A percentile compares a stretch with the other conserved stretches of the same genome.
Conservation (phyloP, 1,140 invertebrate species). For the Trichonephila clavipes region DNA sequence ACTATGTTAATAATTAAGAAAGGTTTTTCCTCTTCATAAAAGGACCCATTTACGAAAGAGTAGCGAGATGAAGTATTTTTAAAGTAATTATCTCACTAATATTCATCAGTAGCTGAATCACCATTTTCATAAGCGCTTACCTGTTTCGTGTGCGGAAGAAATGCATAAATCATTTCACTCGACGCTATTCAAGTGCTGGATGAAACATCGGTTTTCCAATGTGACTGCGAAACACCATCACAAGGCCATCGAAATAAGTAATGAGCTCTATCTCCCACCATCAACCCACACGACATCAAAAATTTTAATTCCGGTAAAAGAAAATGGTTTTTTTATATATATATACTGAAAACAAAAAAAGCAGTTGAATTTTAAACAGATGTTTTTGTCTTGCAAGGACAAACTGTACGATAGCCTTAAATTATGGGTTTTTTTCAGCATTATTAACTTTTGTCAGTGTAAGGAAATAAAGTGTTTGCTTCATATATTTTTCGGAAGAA, state of each 20-base stretch:
- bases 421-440: no score
- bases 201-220: neutral
- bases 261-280: constrained; percentile 5
- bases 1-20: no score
- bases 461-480: no score
- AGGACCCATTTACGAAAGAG: no score
- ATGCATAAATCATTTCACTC: neutral
- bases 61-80: no score
- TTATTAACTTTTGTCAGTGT: no score
- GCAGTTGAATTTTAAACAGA: neutral
- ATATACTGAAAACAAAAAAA: neutral
- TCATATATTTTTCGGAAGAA: no score
- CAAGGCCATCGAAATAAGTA: neutral
- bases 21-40: no score
- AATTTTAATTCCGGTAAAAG: neutral
- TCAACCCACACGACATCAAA: neutral
- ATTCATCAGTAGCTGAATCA: neutral
- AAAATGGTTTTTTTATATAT: neutral
- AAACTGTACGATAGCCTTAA: neutral
- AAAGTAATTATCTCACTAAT: neutral
- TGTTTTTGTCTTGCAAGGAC: neutral
- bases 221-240: neutral
- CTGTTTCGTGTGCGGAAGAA: neutral
- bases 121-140: neutral
- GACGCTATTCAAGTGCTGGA: neutral